Conservation (phyloP, 2,888 invertebrate genomes). For the Lithophane leautieri region DNA sequence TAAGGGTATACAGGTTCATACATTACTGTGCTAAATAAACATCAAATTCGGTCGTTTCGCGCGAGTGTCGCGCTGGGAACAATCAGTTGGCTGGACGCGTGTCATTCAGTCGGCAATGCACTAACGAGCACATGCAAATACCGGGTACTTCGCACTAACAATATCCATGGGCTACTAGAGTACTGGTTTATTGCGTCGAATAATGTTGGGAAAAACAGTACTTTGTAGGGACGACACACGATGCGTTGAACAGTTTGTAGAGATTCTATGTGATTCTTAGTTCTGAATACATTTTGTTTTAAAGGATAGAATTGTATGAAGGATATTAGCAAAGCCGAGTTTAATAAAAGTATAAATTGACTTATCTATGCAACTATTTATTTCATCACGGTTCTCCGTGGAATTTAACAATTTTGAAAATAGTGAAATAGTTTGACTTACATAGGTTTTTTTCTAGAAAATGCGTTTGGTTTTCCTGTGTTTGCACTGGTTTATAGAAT, state of each 20-base stretch:
- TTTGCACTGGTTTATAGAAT: conserved; percentile 10
- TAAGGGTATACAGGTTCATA: conserved; percentile 63
- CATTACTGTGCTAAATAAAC: conserved; percentile 67
- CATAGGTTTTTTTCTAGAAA: background rate
- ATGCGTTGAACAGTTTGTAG: background rate
- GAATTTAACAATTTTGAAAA: background rate
- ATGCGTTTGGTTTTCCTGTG: background rate
- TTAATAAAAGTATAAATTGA: background rate
- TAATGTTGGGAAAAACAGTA: conserved; percentile 25
- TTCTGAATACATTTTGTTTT: background rate
- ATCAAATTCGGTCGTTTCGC: conserved; percentile 71
- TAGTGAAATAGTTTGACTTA: background rate
- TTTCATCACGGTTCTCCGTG: background rate
- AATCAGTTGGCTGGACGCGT: conserved; percentile 82
- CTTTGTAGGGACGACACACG: background rate
- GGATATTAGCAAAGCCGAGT: background rate
- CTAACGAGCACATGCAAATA: conserved; percentile 90
- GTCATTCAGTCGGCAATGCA: conserved; percentile 86
- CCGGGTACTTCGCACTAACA: conserved; percentile 80
- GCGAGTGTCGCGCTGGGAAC: conserved; percentile 72
- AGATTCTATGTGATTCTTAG: background rate
- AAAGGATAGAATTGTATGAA: background rate
- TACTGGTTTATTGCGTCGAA: conserved; percentile 71
- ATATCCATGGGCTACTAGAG: conserved; percentile 77
- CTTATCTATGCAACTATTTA: background rate